Conservation (phyloP, 2,797 vertebrate genomes). For the Poeciliopsis infans region DNA sequence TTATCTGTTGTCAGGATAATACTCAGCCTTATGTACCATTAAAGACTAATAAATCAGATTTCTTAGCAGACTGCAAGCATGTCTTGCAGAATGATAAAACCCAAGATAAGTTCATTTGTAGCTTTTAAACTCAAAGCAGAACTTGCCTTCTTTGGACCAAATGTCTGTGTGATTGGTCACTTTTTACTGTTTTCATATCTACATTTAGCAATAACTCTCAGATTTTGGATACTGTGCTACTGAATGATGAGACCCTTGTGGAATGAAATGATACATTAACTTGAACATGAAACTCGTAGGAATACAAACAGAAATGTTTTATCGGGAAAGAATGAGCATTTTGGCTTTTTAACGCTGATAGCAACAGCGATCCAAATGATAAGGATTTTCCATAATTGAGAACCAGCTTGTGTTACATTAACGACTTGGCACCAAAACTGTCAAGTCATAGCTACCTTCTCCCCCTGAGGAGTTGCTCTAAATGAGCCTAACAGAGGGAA, state of each 20-base stretch:
- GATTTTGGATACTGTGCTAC: neutral
- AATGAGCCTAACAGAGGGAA: constrained; percentile 16
- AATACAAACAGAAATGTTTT: neutral
- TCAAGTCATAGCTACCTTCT: neutral
- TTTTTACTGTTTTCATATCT: neutral
- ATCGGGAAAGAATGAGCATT: neutral
- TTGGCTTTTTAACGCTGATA: neutral
- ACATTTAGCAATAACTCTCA: neutral
- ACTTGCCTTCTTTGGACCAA: neutral
- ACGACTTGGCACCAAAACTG: neutral
- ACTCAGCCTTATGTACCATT: neutral
- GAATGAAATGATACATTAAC: too few species aligned
- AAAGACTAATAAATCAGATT: neutral
- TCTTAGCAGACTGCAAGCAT: neutral
- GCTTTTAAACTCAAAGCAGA: neutral
- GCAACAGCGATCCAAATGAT: neutral
- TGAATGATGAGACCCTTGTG: neutral
- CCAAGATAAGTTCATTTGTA: neutral
- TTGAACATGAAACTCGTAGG: too few species aligned
- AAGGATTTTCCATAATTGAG: neutral
- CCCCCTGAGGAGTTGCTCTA: constrained; percentile 22
- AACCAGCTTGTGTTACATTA: constrained; percentile 6
- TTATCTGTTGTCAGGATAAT: neutral
- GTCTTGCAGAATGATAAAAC: neutral
- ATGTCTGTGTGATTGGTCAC: neutral